These are phyloP conservation scores for Tetheella fluctuosa DNA, from an alignment of 2,888 invertebrate genomes.

Conservation along the genomic window DNA sequence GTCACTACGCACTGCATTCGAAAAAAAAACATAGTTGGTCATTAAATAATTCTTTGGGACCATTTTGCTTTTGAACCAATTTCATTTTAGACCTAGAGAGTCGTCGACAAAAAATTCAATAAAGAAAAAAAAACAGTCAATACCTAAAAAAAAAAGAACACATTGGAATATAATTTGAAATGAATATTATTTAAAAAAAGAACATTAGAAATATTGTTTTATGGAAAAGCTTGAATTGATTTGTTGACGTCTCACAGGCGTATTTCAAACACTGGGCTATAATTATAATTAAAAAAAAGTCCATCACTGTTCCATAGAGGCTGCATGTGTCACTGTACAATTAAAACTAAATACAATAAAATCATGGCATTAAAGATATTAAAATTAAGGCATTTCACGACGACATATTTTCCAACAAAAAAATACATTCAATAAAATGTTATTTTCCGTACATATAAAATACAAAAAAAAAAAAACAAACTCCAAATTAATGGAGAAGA, in stretches of 20 bases:
- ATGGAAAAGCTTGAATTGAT: not conserved
- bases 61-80: constrained; percentile 21
- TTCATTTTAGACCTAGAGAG: not conserved
- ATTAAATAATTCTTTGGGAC: constrained; percentile 42
- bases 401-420: not conserved
- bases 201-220: not conserved
- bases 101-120: not conserved
- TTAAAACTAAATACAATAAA: not conserved
- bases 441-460: constrained; percentile 10
- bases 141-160: not conserved
- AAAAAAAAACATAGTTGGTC: constrained; percentile 1
- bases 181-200: not conserved
- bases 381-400: not conserved
- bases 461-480: constrained; percentile 32
- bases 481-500: constrained; percentile 36
- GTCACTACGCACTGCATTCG: constrained; percentile 67
- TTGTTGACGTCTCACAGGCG: not conserved
- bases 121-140: constrained; percentile 1
- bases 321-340: constrained; percentile 1
- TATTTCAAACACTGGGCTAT: not conserved
- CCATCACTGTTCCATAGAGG: not conserved
- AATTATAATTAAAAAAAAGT: not conserved
- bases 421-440: constrained; percentile 4
- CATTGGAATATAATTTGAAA: not conserved
- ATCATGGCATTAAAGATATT: not conserved